Base-by-base conservation (phyloP, 2,113 vertebrate genomes). In the Triplophysa tibetana region DNA sequence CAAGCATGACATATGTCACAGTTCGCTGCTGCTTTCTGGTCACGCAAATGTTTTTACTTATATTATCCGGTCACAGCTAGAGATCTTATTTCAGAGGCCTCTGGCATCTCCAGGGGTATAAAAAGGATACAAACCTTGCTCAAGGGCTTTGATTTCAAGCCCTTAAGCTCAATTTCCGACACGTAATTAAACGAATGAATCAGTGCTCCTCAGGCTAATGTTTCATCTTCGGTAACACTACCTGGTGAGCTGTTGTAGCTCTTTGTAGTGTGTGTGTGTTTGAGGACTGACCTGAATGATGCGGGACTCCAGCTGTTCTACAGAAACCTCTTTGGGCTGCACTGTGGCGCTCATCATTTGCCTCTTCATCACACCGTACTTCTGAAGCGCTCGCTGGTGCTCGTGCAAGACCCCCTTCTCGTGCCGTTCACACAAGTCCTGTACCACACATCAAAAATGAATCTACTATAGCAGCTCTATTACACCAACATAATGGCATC, bases 361-460 rank as follows among this genome's bases (percentile, higher is more conserved):
- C 93, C 91, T 93, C 93, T 95, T 98, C 96, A 98, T 97, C 89
- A 97, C 79, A 56, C 95, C 90, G 85, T 98, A 97, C 86, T 96
- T 98, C 88, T 97, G 96, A 89, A 98, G 89, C 0, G 96, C 97
- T n/a, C 94, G 92, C 92, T 99, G 97, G 87, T 98, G 97, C 85
- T 96, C 96, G 52, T 99, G 97, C 61, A 99, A 89, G 0, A 98
- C 93, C 0, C 98, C 97, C 86, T 95, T 98, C 91, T 99, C 97
- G 0, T 98, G 98, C 23, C 98, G 93, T 86, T 99, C 97, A 8
- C 97, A 98, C 85, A 99, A 92, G 85, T 98, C 96, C 98, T 99
- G 48, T 0, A 48, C 9, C 19, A 79, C 33, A 68, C 8, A 17
- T 7, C 54, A n/a, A 4, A 50, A 26, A 58, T 2, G 17, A 45